These are phyloP conservation scores for Myotis daubentonii DNA, from an alignment of 2,797 vertebrate genomes.

Conservation along the genomic window DNA sequence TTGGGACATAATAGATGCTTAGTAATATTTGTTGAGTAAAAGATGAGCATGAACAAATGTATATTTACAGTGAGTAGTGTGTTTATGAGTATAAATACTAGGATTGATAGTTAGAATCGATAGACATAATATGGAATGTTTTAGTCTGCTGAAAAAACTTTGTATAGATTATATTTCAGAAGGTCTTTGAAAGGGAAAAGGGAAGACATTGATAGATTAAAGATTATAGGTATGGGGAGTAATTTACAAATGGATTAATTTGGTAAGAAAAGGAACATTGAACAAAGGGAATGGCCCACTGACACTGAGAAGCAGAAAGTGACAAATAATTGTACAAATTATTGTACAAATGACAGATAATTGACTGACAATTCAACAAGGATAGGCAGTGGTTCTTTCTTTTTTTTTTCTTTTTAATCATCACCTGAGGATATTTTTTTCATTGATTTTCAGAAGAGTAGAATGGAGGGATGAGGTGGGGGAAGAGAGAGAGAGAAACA, in stretches of 20 bases:
- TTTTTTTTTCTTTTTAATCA: too few species aligned
- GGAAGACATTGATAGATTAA: background rate
- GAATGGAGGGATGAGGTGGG: too few species aligned
- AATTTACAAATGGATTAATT: conserved; percentile 21
- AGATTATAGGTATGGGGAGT: background rate
- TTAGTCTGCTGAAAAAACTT: conserved; percentile 40
- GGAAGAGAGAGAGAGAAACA: too few species aligned
- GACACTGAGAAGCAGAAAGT: background rate
- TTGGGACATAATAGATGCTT: conserved; percentile 25
- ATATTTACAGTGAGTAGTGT: background rate
- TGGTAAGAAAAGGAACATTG: conserved; percentile 34
- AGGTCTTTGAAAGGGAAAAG: conserved; percentile 19
- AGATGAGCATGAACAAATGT: conserved; percentile 26
- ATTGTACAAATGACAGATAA: too few species aligned
- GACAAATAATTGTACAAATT: too few species aligned
- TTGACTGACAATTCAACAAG: background rate
- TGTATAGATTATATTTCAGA: conserved; percentile 43
- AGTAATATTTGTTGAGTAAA: conserved; percentile 48
- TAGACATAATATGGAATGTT: background rate
- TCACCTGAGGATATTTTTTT: too few species aligned
- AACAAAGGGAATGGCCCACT: background rate
- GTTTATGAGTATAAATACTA: background rate
- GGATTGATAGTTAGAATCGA: conserved; percentile 6
- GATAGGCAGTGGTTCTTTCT: background rate
- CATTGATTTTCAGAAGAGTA: too few species aligned